Evolutionary conservation across 2,888 invertebrate species (phyloP), one percentile per base, ranked within the genome.

Genomic region (Calliphora vomitoria): DNA sequence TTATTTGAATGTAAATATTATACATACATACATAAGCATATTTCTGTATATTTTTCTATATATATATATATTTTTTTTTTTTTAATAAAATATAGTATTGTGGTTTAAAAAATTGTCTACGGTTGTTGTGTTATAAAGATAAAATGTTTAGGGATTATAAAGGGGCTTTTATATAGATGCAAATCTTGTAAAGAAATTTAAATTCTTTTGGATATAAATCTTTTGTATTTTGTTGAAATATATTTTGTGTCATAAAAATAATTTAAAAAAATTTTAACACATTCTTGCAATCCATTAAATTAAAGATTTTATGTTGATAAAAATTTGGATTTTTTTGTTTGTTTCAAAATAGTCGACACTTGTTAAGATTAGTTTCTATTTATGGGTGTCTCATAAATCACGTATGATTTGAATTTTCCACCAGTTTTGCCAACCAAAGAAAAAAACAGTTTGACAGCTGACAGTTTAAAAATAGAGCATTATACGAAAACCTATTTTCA

Each of bases 81-180:
- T 53, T 25, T 44, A 47, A 31, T 44, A 18, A 62, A 72, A 55
- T 35, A 66, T 55, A 3, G n/a, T 35, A 47, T 82, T 82, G 47
- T 6, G 25, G 20, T 66, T 20, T 15, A 75, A 18, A n/a, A 60
- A 55, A 11, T 44, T 44, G 60, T 60, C 11, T 64, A 25, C 15
- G 5, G 6, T 13, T 20, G 31, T 60, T 50, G 25, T 50, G 3
- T 31, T 50, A 13, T 8, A 75, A 58, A 68, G 75, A 68, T 75
- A 50, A 74, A 66, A 68, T 75, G 25, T 60, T 82, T 68, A 6
- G 82, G 60, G 68, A 75, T 75, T 75, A 50, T 76, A 20, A 35
- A 13, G n/a, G 18, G 31, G 75, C 38, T 68, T 75, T 58, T 31
- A 13, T 44, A 81, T 53, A 11, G 55, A 80, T 62, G 5, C 18